Evolutionary conservation across 2,113 vertebrate genomes (phyloP), one percentile per base, ranked within the genome.

Genomic region (Pterocles burchelli): DNA sequence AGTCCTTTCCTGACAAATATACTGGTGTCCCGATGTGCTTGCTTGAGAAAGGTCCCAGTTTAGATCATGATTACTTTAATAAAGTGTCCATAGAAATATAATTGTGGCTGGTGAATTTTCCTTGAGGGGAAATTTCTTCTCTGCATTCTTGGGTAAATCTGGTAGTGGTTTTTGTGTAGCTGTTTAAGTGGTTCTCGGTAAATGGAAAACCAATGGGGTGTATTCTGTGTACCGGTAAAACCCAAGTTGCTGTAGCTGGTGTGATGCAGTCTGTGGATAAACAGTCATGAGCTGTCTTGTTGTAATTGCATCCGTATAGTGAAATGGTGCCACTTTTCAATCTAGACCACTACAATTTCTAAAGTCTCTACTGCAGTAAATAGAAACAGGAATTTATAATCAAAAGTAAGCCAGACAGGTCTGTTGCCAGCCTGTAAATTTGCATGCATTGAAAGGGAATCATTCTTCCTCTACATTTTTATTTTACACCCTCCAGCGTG

Each of bases 111-210:
- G 11, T 91, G 31, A 67, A 45, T 82, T 85, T 88, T 85, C 4
- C 3, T 85, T 74, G 51, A 62, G 66, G 43, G 62, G 19, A 3
- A 62, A 26, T 17, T 48, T 41, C 13, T 85, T 72, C 8, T 76
- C 13, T 38, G 13, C 0, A 1, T 58, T 73, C 62, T 43, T 10
- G 6, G 13, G 41, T 72, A 54, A 72, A 83, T 70, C 17, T 12
- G 8, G 6, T 43, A 9, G 6, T 43, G 10, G 0, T 5, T 36
- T 46, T 71, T 3, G 0, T 57, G 11, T 52, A 76, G 28, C 2
- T 24, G 7, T 66, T 83, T 19, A 62, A 70, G 54, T 43, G 33
- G 9, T 52, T n/a, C 25, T 48, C 67, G 45, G 28, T 52, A 68
- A 73, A 52, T 57, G 13, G 76, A 57, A 85, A 54, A 38, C 11